Base-by-base conservation (phyloP, 2,797 vertebrate genomes). In the Poeciliopsis gracilis region DNA sequence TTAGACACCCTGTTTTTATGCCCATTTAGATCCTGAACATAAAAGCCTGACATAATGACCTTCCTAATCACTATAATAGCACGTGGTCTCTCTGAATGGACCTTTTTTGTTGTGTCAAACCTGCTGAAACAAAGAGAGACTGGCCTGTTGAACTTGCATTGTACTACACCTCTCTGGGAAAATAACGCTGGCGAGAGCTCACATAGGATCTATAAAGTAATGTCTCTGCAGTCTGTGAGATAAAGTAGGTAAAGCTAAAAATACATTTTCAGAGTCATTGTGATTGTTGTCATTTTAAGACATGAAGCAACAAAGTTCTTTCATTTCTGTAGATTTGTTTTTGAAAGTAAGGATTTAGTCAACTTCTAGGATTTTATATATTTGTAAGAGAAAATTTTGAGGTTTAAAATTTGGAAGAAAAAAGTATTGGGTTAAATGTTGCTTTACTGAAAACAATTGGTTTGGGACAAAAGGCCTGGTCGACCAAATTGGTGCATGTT, bases 21-120 rank as follows among this genome's bases (percentile, higher is more conserved):
- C 43, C 41, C 2, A 41, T 41, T 67, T 43, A 67, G 38, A 25
- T 25, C 41, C 23, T 70, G 41, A 9, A 70, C 13, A 70, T 67
- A 67, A 41, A 67, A 67, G 63, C 36, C 63, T 23, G 63, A 41
- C 63, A 67, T n/a, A 45, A 28, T 45, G 41, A 70, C 41, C 38
- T 70, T 70, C 25, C 41, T 70, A 70, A 28, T 45, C 67, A 15
- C 41, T 43, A 41, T 43, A 43, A 45, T 45, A 3, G 25, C 67
- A 45, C 67, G 25, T 45, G 67, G 45, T 45, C 11, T 45, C 67
- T 45, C 67, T 70, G 67, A 70, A 70, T 45, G 67, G 67, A 45
- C 67, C 12, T n/a, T 45, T 69, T 67, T 45, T 70, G 36, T 67
- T 67, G 41, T 45, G 67, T 70, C 67, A 70, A 70, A 43, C 67